These are phyloP conservation scores for Apodemus sylvaticus DNA, from an alignment of 2,113 vertebrate species.

Conservation along the genomic window DNA sequence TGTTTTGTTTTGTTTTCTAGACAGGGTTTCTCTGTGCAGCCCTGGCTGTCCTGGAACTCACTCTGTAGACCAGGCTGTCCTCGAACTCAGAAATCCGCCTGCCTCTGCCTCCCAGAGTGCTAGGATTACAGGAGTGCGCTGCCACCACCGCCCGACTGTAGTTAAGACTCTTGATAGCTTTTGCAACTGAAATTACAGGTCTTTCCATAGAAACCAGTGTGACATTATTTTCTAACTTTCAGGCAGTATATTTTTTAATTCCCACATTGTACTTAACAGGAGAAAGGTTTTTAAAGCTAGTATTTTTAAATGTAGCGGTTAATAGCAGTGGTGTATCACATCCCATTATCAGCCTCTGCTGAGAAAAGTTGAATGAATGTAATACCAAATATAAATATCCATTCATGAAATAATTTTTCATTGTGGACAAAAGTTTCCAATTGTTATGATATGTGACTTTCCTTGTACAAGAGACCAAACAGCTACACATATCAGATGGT, in stretches of 20 bases:
- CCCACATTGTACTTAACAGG: neutral
- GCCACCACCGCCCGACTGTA: no score
- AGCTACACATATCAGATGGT: neutral
- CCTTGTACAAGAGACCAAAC: neutral
- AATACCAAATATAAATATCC: slow-evolving; percentile 4
- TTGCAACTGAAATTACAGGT: neutral
- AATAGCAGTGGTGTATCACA: neutral
- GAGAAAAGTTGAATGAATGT: slow-evolving; percentile 2
- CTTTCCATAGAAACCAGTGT: neutral
- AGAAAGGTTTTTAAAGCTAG: neutral
- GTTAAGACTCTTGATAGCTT: neutral
- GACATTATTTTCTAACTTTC: neutral
- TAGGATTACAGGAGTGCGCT: no score
- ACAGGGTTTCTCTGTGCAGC: no score
- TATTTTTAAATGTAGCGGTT: neutral
- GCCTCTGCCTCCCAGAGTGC: no score
- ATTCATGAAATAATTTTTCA: neutral
- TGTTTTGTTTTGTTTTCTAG: no score
- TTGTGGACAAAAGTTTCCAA: neutral
- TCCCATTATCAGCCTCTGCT: neutral
- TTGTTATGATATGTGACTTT: neutral
- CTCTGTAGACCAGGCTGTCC: no score
- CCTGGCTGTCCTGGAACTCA: no score
- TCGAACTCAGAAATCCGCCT: no score
- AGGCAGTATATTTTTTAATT: neutral